Percentiles rank a stretch among this genome's conserved stretches.
Evolutionary conservation across 2,113 vertebrate genomes (phyloP).

Genomic region (Passer domesticus): DNA sequence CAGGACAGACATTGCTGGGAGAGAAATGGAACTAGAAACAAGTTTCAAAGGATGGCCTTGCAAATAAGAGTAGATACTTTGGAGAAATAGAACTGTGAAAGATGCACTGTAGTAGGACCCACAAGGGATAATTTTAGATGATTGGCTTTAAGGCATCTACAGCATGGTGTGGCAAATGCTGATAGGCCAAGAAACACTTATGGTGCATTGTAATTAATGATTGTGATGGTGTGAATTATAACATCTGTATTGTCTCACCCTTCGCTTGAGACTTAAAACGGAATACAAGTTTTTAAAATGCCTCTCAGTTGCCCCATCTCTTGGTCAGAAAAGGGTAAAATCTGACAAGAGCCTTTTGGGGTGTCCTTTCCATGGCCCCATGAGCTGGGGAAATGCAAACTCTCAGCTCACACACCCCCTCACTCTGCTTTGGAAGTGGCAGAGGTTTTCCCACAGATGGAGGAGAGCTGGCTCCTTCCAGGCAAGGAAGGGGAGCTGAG

Average conservation of each 20-base stretch:
- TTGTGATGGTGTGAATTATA: neutral
- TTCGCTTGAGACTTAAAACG: neutral
- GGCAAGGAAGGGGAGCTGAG: neutral
- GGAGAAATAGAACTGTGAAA: neutral
- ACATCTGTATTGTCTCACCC: neutral
- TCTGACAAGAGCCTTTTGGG: neutral
- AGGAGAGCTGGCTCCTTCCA: neutral
- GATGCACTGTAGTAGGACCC: neutral
- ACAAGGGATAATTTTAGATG: neutral
- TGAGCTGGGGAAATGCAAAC: neutral
- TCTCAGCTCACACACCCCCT: accelerated
- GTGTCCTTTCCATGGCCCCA: neutral
- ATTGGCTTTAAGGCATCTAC: neutral
- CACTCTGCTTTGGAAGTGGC: accelerated
- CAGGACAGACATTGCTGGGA: neutral
- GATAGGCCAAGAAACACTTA: neutral
- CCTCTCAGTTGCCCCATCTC: neutral
- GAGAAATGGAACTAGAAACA: neutral
- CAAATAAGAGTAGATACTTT: neutral
- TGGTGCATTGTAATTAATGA: neutral
- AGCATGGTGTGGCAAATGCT: neutral
- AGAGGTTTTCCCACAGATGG: neutral
- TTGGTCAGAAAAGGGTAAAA: neutral
- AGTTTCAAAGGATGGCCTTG: neutral
- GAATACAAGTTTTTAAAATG: neutral